Conservation (phyloP, 2,113 vertebrate genomes). For the Jaculus jaculus region DNA sequence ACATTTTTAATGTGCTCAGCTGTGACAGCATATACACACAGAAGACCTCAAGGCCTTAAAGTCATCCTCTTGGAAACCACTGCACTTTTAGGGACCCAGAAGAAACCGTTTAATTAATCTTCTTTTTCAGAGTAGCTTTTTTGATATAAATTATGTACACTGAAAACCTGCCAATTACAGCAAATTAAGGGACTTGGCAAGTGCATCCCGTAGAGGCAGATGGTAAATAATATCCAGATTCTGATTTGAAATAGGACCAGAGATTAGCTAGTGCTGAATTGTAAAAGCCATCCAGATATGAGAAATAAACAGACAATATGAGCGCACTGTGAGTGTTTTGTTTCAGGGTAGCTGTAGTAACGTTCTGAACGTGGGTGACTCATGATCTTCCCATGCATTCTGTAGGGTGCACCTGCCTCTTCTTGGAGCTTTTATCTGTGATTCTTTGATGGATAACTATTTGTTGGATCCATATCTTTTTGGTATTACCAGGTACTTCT, state of each 20-base stretch:
- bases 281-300: constrained; percentile 84
- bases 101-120: constrained; percentile 89
- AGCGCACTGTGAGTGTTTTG: constrained; percentile 74
- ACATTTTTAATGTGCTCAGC: constrained; percentile 90
- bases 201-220: constrained; percentile 87
- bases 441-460: constrained; percentile 73
- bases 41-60: constrained; percentile 85
- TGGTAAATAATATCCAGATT: constrained; percentile 90
- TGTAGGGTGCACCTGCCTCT: constrained; percentile 64
- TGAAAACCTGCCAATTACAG: constrained; percentile 90
- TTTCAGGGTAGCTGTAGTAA: constrained; percentile 70
- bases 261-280: constrained; percentile 85
- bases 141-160: constrained; percentile 89
- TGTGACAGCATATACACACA: constrained; percentile 85
- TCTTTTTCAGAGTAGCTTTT: constrained; percentile 84
- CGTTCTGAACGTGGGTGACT: constrained; percentile 80
- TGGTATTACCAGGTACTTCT: not conserved
- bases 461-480: constrained; percentile 53
- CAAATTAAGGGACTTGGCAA: constrained; percentile 90
- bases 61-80: constrained; percentile 83
- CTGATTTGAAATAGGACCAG: constrained; percentile 87
- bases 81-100: constrained; percentile 83
- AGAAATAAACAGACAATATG: constrained; percentile 83
- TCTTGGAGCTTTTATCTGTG: constrained; percentile 64
- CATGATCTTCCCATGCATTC: constrained; percentile 73